Conservation (phyloP, 2,888 invertebrate species). For the Calameuta filiformis region DNA sequence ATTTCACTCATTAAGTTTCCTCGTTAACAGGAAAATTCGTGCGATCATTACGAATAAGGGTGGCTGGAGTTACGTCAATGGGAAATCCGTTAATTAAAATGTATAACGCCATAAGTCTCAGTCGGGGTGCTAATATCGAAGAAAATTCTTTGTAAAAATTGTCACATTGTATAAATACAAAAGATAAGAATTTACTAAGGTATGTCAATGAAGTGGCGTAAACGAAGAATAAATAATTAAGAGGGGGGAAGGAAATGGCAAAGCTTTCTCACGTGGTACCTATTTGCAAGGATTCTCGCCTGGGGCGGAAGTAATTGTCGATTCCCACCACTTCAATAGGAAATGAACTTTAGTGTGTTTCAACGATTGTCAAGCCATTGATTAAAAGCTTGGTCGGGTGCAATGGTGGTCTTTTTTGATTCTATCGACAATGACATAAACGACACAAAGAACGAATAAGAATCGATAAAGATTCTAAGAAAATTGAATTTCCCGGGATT, state of each 20-base stretch:
- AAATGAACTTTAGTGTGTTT: neutral
- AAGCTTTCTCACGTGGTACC: neutral
- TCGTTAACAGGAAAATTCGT: neutral
- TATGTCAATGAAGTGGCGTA: neutral
- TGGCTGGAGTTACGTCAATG: neutral
- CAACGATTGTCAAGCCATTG: neutral
- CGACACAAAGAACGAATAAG: neutral
- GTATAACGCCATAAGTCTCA: neutral
- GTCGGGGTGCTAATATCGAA: neutral
- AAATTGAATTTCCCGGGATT: neutral
- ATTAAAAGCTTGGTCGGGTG: neutral
- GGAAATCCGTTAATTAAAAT: slow-evolving; percentile 2
- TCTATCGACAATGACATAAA: neutral
- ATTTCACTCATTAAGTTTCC: neutral
- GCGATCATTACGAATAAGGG: neutral
- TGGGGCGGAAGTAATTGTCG: neutral
- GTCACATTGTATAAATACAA: too few species aligned
- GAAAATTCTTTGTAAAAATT: neutral
- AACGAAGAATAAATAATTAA: neutral
- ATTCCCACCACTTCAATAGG: neutral
- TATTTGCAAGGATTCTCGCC: neutral
- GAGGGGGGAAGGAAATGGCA: neutral
- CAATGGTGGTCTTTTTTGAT: neutral
- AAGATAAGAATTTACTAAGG: neutral
- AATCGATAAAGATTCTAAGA: neutral